Evolutionary conservation across 2,113 vertebrate genomes (phyloP).

Genomic region (Apteryx mantelli): DNA sequence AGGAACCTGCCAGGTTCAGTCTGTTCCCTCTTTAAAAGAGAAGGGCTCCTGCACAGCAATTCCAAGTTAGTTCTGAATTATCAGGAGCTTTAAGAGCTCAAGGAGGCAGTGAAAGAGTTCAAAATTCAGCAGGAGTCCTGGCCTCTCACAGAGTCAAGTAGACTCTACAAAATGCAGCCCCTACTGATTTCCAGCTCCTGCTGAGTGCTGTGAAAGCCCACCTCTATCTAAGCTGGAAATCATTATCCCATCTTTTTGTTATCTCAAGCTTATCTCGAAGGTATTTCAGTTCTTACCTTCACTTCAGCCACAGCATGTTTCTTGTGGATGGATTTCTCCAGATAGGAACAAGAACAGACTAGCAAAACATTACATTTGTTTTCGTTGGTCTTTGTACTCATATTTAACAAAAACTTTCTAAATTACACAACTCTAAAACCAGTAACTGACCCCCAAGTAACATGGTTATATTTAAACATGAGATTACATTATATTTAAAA

Average conservation of each 20-base stretch:
- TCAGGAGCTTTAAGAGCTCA: not conserved
- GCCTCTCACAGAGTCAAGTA: not conserved
- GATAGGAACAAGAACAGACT: not conserved
- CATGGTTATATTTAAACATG: not conserved
- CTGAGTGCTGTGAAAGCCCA: not conserved
- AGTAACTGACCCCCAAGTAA: not conserved
- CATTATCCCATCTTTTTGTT: not conserved
- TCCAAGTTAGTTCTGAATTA: not conserved
- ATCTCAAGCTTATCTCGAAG: not conserved
- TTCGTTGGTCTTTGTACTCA: not conserved
- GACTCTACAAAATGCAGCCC: conserved; percentile 2
- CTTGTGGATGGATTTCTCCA: not conserved
- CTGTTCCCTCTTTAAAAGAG: not conserved
- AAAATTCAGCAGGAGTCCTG: conserved; percentile 13
- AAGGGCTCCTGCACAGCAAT: not conserved
- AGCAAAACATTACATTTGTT: not conserved
- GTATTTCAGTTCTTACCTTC: not conserved
- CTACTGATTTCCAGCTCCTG: not conserved
- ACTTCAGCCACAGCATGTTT: not conserved
- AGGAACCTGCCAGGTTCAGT: not conserved
- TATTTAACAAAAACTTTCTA: not conserved
- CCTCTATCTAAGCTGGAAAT: not conserved
- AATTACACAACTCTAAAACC: not conserved
- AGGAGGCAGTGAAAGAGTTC: not conserved
- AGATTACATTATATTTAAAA: not conserved